Evolutionary conservation across 2,888 invertebrate genomes (phyloP).

Genomic region (Idaea dimidiata): DNA sequence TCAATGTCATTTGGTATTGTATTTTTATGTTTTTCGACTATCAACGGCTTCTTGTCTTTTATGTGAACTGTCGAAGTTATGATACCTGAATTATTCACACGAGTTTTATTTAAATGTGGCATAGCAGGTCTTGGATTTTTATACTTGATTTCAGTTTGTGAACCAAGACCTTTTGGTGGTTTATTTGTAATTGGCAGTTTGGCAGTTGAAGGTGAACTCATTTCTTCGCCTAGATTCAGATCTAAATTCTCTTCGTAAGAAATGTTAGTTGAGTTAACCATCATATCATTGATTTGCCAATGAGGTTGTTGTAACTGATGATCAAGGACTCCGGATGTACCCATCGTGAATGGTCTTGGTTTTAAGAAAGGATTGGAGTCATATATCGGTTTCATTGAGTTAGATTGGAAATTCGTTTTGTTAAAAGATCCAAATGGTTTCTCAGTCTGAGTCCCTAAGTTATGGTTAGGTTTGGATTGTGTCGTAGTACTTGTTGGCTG

Average conservation of each 20-base stretch:
- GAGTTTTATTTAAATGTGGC: slow-evolving; percentile 42
- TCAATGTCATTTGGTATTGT: slow-evolving; percentile 51
- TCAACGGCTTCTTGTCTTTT: slow-evolving; percentile 68
- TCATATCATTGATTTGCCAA: slow-evolving; percentile 73
- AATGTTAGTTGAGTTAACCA: slow-evolving; percentile 63
- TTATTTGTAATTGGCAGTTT: slow-evolving; percentile 42
- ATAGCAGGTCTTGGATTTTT: slow-evolving; percentile 45
- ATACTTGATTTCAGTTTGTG: slow-evolving; percentile 42
- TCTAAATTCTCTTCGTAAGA: slow-evolving; percentile 69
- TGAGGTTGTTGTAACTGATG: slow-evolving; percentile 74
- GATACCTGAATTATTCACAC: slow-evolving; percentile 57
- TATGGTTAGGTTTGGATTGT: slow-evolving; percentile 45
- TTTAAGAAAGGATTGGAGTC: slow-evolving; percentile 51
- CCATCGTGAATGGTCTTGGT: slow-evolving; percentile 70
- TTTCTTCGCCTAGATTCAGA: slow-evolving; percentile 72
- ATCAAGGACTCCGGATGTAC: slow-evolving; percentile 55
- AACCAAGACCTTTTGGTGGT: slow-evolving; percentile 31
- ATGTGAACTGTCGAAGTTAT: slow-evolving; percentile 74
- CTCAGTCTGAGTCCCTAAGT: slow-evolving; percentile 73
- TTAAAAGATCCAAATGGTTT: slow-evolving; percentile 66
- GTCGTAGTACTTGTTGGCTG: slow-evolving; percentile 29
- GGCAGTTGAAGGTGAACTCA: slow-evolving; percentile 40
- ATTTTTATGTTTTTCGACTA: slow-evolving; percentile 59
- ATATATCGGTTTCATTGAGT: slow-evolving; percentile 62
- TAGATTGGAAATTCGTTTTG: slow-evolving; percentile 58